Conservation (phyloP, 2,113 vertebrate genomes). For the Conger conger region DNA sequence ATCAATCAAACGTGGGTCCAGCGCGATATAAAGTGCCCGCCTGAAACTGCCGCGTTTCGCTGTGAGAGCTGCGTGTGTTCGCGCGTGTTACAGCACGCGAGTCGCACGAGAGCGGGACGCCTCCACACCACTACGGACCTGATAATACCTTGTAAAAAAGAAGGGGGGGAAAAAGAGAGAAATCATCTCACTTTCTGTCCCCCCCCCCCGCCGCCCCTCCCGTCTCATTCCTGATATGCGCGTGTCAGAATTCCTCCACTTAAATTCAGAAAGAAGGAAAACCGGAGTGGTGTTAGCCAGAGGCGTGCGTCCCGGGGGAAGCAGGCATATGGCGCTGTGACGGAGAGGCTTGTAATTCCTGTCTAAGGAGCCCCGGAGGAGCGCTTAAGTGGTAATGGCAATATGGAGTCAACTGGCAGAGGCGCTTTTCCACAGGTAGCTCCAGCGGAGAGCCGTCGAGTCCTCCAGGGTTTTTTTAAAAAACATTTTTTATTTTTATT, state of each 20-base stretch:
- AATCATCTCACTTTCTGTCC: no score
- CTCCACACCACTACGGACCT: neutral
- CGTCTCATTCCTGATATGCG: constrained; percentile 18
- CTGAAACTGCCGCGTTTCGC: no score
- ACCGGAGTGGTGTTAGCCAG: constrained; percentile 43
- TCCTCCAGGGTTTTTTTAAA: no score
- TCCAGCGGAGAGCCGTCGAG: neutral
- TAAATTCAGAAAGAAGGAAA: constrained; percentile 47
- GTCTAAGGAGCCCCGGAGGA: constrained; percentile 56
- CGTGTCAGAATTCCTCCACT: constrained; percentile 43
- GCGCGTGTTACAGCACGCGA: neutral
- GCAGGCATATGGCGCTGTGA: constrained; percentile 64
- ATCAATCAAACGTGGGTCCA: no score
- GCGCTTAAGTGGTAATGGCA: constrained; percentile 63
- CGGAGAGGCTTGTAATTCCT: constrained; percentile 62
- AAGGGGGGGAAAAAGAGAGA: no score
- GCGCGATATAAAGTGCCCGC: no score
- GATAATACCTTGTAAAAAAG: neutral
- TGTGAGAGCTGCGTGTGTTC: no score
- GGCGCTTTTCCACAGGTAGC: constrained; percentile 54
- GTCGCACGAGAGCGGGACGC: neutral
- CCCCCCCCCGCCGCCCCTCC: no score
- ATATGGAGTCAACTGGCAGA: constrained; percentile 51
- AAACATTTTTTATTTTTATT: neutral
- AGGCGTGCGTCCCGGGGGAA: constrained; percentile 49